Evolutionary conservation across 1,140 invertebrate species (phyloP).

Genomic region (Aphaenogaster floridana): DNA sequence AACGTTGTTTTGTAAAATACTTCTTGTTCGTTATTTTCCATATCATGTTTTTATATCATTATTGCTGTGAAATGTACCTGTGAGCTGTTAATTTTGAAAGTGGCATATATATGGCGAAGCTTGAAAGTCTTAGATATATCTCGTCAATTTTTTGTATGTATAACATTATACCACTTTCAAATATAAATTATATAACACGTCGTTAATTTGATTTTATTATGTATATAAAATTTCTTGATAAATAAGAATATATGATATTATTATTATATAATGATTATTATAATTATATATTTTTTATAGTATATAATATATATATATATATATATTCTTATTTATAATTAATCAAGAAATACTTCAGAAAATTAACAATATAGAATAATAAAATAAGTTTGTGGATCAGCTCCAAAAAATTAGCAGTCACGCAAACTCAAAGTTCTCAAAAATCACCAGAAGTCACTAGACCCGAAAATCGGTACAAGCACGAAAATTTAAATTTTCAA

Average conservation of each 20-base stretch:
- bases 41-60: neutral
- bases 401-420: neutral
- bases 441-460: neutral
- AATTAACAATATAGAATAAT: neutral
- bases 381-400: no score
- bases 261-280: neutral
- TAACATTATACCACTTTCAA: neutral
- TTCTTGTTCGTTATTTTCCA: neutral
- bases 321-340: neutral
- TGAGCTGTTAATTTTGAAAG: neutral
- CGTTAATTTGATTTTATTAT: neutral
- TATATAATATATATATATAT: neutral
- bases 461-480: neutral
- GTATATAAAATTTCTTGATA: neutral
- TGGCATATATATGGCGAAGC: neutral
- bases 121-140: neutral
- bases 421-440: neutral
- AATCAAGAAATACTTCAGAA: neutral
- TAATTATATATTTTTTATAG: neutral
- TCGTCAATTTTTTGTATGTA: neutral
- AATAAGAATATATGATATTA: no score
- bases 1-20: neutral
- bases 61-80: neutral
- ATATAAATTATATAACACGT: slow-evolving; percentile 3
- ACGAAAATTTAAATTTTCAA: no score